Conservation (phyloP, 1,140 invertebrate species). For the Tetramorium simillimum region DNA sequence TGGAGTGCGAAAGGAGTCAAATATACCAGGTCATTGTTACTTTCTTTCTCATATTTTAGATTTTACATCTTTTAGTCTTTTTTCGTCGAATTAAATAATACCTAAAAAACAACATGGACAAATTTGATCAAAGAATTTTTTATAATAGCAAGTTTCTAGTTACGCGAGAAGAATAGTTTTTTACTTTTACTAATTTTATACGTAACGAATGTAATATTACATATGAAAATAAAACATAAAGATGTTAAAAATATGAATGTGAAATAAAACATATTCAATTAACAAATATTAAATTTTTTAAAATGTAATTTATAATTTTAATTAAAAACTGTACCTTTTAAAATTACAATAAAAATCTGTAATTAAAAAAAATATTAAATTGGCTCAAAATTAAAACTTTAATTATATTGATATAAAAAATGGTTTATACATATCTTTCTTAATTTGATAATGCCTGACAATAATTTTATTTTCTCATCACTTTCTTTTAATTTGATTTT, state of each 20-base stretch:
- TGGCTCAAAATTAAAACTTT: background rate
- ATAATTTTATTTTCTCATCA: background rate
- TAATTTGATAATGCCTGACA: background rate
- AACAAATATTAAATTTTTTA: background rate
- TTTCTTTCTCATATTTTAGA: background rate
- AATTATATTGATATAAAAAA: background rate
- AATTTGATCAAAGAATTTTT: background rate
- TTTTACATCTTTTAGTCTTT: background rate
- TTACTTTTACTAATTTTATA: background rate
- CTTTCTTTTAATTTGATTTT: background rate
- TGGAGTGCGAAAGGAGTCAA: constrained; percentile 11
- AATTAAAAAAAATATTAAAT: background rate
- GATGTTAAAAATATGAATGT: background rate
- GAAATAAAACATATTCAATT: background rate
- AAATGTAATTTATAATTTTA: background rate
- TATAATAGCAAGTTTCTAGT: background rate
- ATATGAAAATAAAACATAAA: background rate
- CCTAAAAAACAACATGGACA: background rate
- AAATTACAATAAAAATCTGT: background rate
- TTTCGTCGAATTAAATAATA: background rate
- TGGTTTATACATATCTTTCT: background rate
- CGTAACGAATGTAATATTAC: background rate
- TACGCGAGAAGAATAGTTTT: background rate
- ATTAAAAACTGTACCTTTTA: background rate
- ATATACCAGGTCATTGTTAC: constrained; percentile 27